phyloP scores from a whole-genome alignment of 92 coral and sea anemone genomes.

The Anthopleura xanthogrammica region DNA sequence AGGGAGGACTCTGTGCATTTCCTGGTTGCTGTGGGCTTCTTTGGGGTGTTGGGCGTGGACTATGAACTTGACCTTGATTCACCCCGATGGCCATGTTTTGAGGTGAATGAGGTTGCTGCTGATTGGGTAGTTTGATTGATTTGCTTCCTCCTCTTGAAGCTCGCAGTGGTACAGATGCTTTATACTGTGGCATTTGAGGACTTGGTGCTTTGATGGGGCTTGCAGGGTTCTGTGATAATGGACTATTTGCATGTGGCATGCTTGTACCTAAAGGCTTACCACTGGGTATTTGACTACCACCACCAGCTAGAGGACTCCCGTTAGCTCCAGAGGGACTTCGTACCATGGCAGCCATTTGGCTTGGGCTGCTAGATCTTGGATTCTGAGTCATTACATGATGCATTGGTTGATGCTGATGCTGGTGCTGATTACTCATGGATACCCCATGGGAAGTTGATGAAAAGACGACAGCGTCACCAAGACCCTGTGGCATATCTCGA shows the following conservation, averaged over 20 bases:
- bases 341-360: slow-evolving; percentile 36
- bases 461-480: slow-evolving; percentile 75
- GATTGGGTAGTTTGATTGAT: slow-evolving; percentile 9
- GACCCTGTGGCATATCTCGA: slow-evolving; percentile 89
- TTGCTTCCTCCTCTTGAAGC: slow-evolving; percentile 14
- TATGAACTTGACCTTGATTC: slow-evolving; percentile 10
- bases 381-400: slow-evolving; percentile 43
- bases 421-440: slow-evolving; percentile 15
- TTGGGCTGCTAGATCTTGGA: slow-evolving; percentile 39
- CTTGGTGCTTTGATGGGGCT: slow-evolving; percentile 58
- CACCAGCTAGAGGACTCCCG: slow-evolving; percentile 35
- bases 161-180: slow-evolving; percentile 19
- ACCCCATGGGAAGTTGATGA: slow-evolving; percentile 28
- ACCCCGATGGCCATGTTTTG: slow-evolving; percentile 27
- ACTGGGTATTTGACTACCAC: slow-evolving; percentile 10
- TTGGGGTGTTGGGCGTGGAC: slow-evolving; percentile 37
- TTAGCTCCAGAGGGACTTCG: slow-evolving; percentile 28
- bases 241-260: slow-evolving; percentile 39
- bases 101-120: slow-evolving; percentile 41
- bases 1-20: slow-evolving; percentile 31
- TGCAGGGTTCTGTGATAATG: slow-evolving; percentile 54
- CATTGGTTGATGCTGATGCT: slow-evolving; percentile 39
- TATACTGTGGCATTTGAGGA: slow-evolving; percentile 39
- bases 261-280: neutral
- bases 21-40: slow-evolving; percentile 38